Base-by-base conservation (phyloP, 1,140 invertebrate species). In the Eubasilissa regina region DNA sequence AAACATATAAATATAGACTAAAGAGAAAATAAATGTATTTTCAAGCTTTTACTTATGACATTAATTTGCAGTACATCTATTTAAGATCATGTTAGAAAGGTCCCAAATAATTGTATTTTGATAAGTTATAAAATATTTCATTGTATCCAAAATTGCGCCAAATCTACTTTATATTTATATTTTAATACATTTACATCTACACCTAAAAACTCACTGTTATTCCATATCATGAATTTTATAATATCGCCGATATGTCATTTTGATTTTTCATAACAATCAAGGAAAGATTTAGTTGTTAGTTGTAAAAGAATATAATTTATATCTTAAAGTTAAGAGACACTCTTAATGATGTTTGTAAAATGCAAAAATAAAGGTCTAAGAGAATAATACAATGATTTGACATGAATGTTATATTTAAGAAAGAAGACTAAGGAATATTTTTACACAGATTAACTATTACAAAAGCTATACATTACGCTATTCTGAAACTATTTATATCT, bases 61-160 rank as follows among this genome's bases (percentile, higher is more conserved):
- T 64, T 12, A 68, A 48, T 70, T 53, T 70, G 47, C 44, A 70
- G 17, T 25, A 70, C 72, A 62, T 25, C 43, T 75, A 75, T 60
- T 74, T 62, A 51, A 60, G 3, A 75, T 47, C 43, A 47, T 75
- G 55, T 48, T 48, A 60, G 62, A 70, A 60, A 75, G 76, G 76
- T 78, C 76, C 76, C 76, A 58, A 78, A 72, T 72, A 78, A 78
- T 78, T 78, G 62, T 70, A 55, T 78, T 53, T 47, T 45, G n/a
- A 62, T 53, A 25, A 75, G 44, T 75, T 75, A 68, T 55, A 64
- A 35, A 77, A 51, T 43, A 62, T 64, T 66, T 51, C 48, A 51
- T 48, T 44, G 60, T 77, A 77, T 77, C 12, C 35, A 77, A 64
- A 77, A 25, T 77, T 77, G 60, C 75, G 47, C 58, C 66, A 62